Conservation (phyloP, 1,140 invertebrate species). For the Procambarus clarkii region DNA sequence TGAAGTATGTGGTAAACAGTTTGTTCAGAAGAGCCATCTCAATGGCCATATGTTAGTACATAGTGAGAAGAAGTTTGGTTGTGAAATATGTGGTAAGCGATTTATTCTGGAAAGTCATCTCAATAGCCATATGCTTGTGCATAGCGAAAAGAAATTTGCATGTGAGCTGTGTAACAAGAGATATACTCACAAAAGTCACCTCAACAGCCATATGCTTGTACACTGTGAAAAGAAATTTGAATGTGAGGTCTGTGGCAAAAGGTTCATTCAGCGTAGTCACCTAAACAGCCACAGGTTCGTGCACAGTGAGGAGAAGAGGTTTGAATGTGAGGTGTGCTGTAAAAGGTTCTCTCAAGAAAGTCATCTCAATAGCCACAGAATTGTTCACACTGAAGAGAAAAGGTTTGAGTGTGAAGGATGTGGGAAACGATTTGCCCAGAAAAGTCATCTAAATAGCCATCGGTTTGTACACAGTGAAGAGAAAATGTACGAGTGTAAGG, state of each 20-base stretch:
- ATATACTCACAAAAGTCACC: constrained; percentile 93
- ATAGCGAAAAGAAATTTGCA: constrained; percentile 80
- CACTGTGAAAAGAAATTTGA: constrained; percentile 89
- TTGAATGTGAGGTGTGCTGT: constrained; percentile 46
- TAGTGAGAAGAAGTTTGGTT: constrained; percentile 76
- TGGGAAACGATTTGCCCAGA: constrained; percentile 81
- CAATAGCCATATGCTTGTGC: constrained; percentile 81
- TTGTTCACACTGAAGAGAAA: constrained; percentile 81
- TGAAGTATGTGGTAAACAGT: constrained; percentile 75
- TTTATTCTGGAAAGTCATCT: constrained; percentile 89
- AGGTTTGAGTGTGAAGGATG: constrained; percentile 92
- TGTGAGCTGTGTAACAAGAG: constrained; percentile 92
- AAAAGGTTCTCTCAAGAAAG: constrained; percentile 51
- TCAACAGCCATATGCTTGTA: constrained; percentile 92
- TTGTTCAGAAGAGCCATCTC: constrained; percentile 56
- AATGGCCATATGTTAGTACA: constrained; percentile 67
- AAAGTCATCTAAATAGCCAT: constrained; percentile 54
- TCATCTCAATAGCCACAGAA: constrained; percentile 76
- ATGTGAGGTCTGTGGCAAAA: constrained; percentile 91
- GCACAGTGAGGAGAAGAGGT: constrained; percentile 80
- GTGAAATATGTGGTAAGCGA: constrained; percentile 86
- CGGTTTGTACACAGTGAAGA: constrained; percentile 54
- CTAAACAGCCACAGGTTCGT: constrained; percentile 93
- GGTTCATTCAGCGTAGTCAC: constrained; percentile 94
- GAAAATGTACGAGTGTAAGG: constrained; percentile 52